Evolutionary conservation across 2,113 vertebrate genomes (phyloP).

Genomic region (Gavia stellata): DNA sequence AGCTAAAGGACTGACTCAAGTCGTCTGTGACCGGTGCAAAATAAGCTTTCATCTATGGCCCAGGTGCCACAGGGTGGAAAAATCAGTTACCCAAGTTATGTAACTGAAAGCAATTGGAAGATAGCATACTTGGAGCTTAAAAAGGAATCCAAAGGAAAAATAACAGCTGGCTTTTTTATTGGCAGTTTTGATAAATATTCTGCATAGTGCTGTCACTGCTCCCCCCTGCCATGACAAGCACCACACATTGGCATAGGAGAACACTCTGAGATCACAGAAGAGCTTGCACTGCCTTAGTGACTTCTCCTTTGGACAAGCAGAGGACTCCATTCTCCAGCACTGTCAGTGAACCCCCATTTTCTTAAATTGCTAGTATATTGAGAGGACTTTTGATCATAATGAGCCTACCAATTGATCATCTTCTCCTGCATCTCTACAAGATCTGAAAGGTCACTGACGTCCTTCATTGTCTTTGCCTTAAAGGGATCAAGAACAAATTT

Average conservation of each 20-base stretch:
- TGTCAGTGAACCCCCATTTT: background rate
- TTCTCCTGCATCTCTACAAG: constrained; percentile 81
- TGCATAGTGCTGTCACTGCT: background rate
- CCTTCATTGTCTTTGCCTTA: constrained; percentile 79
- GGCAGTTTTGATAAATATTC: background rate
- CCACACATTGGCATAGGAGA: fast-evolving
- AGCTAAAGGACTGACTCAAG: background rate
- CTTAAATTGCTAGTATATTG: background rate
- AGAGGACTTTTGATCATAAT: background rate
- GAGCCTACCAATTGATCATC: constrained; percentile 72
- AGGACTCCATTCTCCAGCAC: background rate
- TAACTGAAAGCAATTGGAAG: background rate
- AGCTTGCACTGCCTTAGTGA: background rate
- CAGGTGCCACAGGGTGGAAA: background rate
- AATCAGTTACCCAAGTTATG: background rate
- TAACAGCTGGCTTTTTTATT: background rate
- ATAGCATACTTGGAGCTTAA: background rate
- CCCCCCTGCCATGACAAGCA: background rate
- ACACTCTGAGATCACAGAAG: too few species aligned
- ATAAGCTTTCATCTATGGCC: background rate
- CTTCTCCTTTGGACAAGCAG: background rate
- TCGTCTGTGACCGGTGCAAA: background rate
- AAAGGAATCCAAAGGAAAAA: background rate
- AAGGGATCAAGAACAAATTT: constrained; percentile 88
- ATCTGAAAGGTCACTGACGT: constrained; percentile 79